Conservation (phyloP, 2,113 vertebrate genomes). For the Girardinichthys multiradiatus region DNA sequence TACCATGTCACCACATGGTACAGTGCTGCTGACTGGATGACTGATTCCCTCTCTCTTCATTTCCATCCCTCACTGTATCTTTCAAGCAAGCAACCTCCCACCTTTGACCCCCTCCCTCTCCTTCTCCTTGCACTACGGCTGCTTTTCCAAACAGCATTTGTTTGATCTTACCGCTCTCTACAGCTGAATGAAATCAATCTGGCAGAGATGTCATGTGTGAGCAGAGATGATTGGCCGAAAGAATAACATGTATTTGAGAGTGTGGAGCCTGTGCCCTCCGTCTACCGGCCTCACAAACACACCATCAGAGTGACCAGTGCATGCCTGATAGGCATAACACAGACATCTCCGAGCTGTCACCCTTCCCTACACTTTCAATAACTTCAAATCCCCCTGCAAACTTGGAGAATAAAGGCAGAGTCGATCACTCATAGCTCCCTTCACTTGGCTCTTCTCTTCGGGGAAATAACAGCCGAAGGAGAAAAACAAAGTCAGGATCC, state of each 20-base stretch:
- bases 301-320: constrained; percentile 7
- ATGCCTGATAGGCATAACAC: constrained; percentile 51
- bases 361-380: constrained; percentile 73
- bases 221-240: constrained; percentile 60
- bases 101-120: constrained; percentile 14
- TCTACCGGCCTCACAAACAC: constrained; percentile 13
- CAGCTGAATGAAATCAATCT: constrained; percentile 71
- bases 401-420: constrained; percentile 67
- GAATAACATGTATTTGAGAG: constrained; percentile 52
- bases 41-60: constrained; percentile 49
- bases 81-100: constrained; percentile 43
- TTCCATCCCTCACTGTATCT: constrained; percentile 59
- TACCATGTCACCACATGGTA: constrained; percentile 38
- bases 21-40: constrained; percentile 47
- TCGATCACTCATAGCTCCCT: constrained; percentile 73
- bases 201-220: constrained; percentile 65
- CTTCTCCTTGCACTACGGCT: background rate
- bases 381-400: constrained; percentile 73
- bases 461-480: constrained; percentile 77
- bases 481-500: constrained; percentile 74
- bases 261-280: constrained; percentile 40
- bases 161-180: constrained; percentile 67
- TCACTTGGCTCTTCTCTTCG: constrained; percentile 60
- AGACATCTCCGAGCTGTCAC: constrained; percentile 64
- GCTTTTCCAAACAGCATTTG: constrained; percentile 65